Conservation (phyloP, 2,888 invertebrate genomes). For the Nomada fucata region DNA sequence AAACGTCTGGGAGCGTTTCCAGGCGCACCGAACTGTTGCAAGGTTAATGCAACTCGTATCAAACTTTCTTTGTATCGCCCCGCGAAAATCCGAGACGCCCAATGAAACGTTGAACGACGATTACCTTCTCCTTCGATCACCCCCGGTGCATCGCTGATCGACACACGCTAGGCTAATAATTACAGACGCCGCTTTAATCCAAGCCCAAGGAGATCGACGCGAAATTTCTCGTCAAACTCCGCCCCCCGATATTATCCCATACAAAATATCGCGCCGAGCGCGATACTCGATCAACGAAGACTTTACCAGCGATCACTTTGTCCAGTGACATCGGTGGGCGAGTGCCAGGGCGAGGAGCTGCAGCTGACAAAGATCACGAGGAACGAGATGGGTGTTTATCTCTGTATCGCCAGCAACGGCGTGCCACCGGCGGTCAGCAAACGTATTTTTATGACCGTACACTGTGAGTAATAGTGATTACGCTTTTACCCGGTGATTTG, state of each 20-base stretch:
- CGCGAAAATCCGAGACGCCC: neutral
- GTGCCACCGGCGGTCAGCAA: slow-evolving; percentile 95
- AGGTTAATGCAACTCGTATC: neutral
- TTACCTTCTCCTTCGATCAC: neutral
- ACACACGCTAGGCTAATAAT: neutral
- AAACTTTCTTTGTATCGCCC: neutral
- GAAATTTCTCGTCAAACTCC: neutral
- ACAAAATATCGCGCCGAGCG: no score
- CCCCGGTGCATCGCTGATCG: no score
- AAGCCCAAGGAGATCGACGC: neutral
- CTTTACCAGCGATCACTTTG: neutral
- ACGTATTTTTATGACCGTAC: slow-evolving; percentile 93
- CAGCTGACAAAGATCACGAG: slow-evolving; percentile 92
- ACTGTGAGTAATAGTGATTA: slow-evolving; percentile 89
- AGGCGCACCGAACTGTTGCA: neutral
- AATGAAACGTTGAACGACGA: neutral
- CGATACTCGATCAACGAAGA: neutral
- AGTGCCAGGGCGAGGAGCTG: slow-evolving; percentile 91
- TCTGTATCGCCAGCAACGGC: slow-evolving; percentile 95
- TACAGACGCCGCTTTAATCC: neutral
- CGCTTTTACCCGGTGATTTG: slow-evolving; percentile 21
- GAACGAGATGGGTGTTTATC: slow-evolving; percentile 95
- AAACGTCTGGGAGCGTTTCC: no score
- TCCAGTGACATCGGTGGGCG: slow-evolving; percentile 80
- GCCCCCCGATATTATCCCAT: neutral